Evolutionary conservation across 92 coral and sea anemone genomes (phyloP), one percentile per base, ranked within the genome.

Genomic region (Umimayanthus kanabou): DNA sequence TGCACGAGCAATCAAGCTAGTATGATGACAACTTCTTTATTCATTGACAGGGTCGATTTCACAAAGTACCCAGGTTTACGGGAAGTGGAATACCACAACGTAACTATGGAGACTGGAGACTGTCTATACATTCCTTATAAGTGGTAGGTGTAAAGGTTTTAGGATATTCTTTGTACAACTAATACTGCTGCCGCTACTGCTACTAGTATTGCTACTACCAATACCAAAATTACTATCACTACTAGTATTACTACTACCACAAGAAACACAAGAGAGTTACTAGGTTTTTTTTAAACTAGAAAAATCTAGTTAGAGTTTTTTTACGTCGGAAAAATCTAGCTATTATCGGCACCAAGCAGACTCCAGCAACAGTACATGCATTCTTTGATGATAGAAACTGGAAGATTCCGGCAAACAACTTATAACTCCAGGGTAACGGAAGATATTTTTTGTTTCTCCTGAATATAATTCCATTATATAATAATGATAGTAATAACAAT

Each of bases 111-210:
- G 58, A 73, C 92, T 25, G 99, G 99, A n/a, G 99, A 97, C 76
- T 97, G 99, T 79, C 80, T 97, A 29, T 97, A 88, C 75, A 97
- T 97, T 58, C 99, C 99, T 33, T 97, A 91, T 77, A 97, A 97
- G 86, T 97, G 99, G 99, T 95, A 83, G 57, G 94, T 28, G 13
- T 6, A 8, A 25, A 15, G 8, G 7, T 3, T 14, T 23, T 58
- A 40, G 6, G 58, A 53, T 47, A 15, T 15, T 0, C 1, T 15
- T 53, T 13, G 58, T 53, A 13, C 58, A 50, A 50, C 57, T 50
- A 50, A 16, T 9, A 50, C 16, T 37, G 9, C n/a, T 57, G 4
- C 29, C 18, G 14, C 16, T 8, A 20, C 20, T 70, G 8, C 9
- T n/a, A 66, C 57, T 81, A 81, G 18, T 42, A 74, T 57, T 37